Percentiles rank a stretch among this genome's conserved stretches.
These are phyloP conservation scores for Nephila pilipes DNA, from an alignment of 1,140 invertebrate species.

Conservation along the genomic window DNA sequence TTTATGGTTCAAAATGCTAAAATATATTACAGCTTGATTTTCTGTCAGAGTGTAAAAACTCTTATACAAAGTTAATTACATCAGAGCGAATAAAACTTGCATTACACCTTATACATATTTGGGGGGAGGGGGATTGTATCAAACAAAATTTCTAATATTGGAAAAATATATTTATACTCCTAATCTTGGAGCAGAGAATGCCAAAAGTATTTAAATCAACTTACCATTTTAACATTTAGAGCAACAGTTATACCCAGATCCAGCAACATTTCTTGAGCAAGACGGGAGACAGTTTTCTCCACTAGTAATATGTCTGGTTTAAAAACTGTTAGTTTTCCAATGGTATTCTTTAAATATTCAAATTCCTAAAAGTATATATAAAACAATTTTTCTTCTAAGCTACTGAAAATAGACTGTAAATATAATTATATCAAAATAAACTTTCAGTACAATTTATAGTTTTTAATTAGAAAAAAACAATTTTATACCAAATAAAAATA, in stretches of 20 bases:
- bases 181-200: no score
- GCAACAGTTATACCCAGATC: conserved; percentile 91
- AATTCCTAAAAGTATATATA: conserved; percentile 86
- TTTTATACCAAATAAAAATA: conserved; percentile 79
- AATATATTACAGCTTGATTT: no score
- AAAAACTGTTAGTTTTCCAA: conserved; percentile 92
- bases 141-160: no score
- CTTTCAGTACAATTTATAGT: neutral
- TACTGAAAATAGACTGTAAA: neutral
- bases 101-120: no score
- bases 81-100: no score
- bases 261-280: conserved; percentile 93
- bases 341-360: conserved; percentile 93
- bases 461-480: neutral
- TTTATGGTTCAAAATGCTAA: no score
- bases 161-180: no score
- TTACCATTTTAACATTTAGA: conserved; percentile 90
- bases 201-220: conserved; percentile 45
- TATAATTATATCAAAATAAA: neutral
- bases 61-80: no score
- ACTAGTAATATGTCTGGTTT: conserved; percentile 94
- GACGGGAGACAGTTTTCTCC: conserved; percentile 92
- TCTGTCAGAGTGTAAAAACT: no score
- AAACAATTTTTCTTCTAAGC: neutral
- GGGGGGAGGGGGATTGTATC: no score